Percentiles rank a stretch among this genome's conserved stretches.
Evolutionary conservation across 2,888 invertebrate species (phyloP).

Genomic region (Nomada goodeniana): DNA sequence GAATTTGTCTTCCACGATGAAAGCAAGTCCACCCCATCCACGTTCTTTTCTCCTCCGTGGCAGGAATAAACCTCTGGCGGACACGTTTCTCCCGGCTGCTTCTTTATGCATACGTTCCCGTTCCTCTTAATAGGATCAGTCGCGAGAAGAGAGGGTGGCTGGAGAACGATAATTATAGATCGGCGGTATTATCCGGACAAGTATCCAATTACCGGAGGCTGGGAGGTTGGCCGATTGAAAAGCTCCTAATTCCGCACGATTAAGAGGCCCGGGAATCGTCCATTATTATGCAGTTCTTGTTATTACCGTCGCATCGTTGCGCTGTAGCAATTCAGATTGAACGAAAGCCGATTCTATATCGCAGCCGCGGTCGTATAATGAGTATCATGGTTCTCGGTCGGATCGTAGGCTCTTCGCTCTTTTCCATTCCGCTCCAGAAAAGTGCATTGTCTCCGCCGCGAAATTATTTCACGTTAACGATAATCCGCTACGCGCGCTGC

Average conservation of each 20-base stretch:
- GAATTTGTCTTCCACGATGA: slow-evolving; percentile 62
- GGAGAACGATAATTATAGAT: slow-evolving; percentile 29
- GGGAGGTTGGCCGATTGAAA: slow-evolving; percentile 10
- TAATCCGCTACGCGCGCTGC: slow-evolving; percentile 15
- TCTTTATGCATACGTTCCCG: slow-evolving; percentile 45
- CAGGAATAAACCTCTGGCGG: slow-evolving; percentile 28
- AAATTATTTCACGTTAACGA: slow-evolving; percentile 59
- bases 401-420: slow-evolving; percentile 20
- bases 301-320: slow-evolving; percentile 48
- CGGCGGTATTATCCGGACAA: slow-evolving; percentile 10
- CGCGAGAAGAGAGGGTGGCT: background rate
- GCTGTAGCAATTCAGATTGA: slow-evolving; percentile 41
- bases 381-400: slow-evolving; percentile 43
- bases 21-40: slow-evolving; percentile 24
- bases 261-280: slow-evolving; percentile 19
- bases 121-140: slow-evolving; percentile 1
- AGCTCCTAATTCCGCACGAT: slow-evolving; percentile 24
- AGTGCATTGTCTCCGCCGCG: slow-evolving; percentile 53
- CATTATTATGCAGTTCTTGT: slow-evolving; percentile 46
- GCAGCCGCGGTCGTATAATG: slow-evolving; percentile 39
- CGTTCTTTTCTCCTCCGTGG: slow-evolving; percentile 10
- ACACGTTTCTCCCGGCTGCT: slow-evolving; percentile 5
- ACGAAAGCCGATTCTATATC: slow-evolving; percentile 52
- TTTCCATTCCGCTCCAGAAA: slow-evolving; percentile 34
- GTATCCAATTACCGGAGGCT: slow-evolving; percentile 25